Base-by-base conservation (phyloP, 2,888 invertebrate species). In the Harmothoe impar region DNA sequence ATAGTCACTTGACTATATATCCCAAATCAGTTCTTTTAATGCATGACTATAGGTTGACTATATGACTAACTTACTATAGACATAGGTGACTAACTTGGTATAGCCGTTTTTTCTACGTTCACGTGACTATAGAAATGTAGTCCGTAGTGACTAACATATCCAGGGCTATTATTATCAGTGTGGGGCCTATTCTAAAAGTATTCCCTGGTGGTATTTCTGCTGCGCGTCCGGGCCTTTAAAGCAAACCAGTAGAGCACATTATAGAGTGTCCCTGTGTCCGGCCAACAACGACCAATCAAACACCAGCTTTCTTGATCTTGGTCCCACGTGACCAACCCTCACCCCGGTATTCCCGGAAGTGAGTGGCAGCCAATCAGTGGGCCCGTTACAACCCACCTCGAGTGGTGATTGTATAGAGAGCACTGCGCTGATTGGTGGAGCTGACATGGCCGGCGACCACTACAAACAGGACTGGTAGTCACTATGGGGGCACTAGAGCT, bases 381-480 rank as follows among this genome's bases (percentile, higher is more conserved):
- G 23, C 1, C 62, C 62, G 62, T 62, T 62, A 62, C 62, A 62
- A 62, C 20, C 62, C 23, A 62, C 62, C n/a, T 3, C n/a, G 62
- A n/a, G 12, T 20, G 20, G 62, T 62, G 62, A 62, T 62, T n/a
- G 62, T 62, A 62, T n/a, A 62, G 62, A 62, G 62, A 62, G 62
- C 62, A 62, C 20, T 12, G 15, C 62, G 20, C 62, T 62, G 62
- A 62, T 62, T 62, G 62, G 62, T 62, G 23, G 62, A 62, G 62
- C 62, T 62, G 62, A 62, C 62, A 62, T 62, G 3, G 62, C 15
- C 62, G 20, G 62, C 20, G 62, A n/a, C 62, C 20, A 62, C 62
- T 62, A n/a, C 62, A 62, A 62, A 62, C 62, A 62, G 20, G 62
- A 3, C 62, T 43, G 43, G 43, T 43, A 10, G 43, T 43, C 5